Evolutionary conservation across 2,113 vertebrate species (phyloP).

Genomic region (Lichenostomus cassidix): DNA sequence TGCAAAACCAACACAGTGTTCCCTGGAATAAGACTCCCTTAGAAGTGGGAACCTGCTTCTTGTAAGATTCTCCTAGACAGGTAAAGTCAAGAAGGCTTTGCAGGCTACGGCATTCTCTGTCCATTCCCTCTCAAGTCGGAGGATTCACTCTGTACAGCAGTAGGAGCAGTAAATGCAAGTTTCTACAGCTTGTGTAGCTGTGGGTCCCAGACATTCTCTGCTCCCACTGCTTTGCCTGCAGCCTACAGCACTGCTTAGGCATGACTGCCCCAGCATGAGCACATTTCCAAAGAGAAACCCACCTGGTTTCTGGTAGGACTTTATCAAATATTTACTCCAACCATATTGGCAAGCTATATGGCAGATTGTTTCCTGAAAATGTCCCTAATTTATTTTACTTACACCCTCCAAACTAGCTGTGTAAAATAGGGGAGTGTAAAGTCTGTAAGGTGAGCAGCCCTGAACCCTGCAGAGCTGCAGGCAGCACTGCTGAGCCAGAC

Average conservation of each 20-base stretch:
- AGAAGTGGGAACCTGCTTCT: neutral
- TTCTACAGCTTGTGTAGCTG: neutral
- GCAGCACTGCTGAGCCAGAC: neutral
- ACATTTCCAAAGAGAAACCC: neutral
- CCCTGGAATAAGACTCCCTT: neutral
- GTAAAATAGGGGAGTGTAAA: neutral
- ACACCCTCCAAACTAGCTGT: neutral
- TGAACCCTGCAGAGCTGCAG: neutral
- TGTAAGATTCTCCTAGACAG: neutral
- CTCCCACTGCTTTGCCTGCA: neutral
- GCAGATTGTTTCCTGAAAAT: neutral
- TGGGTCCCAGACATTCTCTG: neutral
- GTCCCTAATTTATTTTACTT: neutral
- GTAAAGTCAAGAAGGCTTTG: neutral
- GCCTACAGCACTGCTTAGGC: accelerated
- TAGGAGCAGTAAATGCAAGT: neutral
- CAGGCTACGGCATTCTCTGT: neutral
- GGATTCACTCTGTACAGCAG: neutral
- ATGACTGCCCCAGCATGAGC: neutral
- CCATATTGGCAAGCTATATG: neutral
- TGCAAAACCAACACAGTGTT: neutral
- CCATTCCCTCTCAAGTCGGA: neutral
- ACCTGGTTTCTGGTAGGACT: neutral
- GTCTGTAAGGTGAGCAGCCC: neutral
- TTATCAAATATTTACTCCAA: neutral